Evolutionary conservation across 2,888 invertebrate species (phyloP).

Genomic region (Nasonia oneida): DNA sequence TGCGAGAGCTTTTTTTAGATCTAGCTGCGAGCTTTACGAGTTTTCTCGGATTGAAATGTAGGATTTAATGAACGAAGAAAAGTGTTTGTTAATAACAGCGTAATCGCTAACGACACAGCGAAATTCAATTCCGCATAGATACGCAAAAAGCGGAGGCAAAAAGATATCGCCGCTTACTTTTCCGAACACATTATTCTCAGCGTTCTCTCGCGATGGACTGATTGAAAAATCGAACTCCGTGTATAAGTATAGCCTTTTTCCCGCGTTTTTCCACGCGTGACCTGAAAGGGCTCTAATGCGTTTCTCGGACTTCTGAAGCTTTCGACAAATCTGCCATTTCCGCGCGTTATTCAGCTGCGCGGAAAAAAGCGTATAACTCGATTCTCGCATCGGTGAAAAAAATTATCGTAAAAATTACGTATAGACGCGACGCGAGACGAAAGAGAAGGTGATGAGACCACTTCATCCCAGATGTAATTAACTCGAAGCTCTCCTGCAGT

Average conservation of each 20-base stretch:
- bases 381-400: neutral
- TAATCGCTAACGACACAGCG: too few relatives aligned
- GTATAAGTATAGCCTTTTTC: neutral
- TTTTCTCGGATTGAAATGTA: too few relatives aligned
- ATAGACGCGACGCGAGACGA: neutral
- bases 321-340: neutral
- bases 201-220: neutral
- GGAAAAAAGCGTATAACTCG: neutral
- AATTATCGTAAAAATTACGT: neutral
- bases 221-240: conserved; percentile 13
- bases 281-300: conserved; percentile 23
- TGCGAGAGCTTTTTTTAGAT: neutral
- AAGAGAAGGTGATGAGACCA: neutral
- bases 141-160: neutral
- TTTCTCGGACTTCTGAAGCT: conserved; percentile 8
- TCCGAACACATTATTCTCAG: neutral
- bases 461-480: conserved; percentile 34
- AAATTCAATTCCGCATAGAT: neutral
- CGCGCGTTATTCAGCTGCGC: neutral
- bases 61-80: too few relatives aligned
- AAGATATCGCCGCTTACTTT: neutral
- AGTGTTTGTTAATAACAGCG: too few relatives aligned
- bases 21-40: neutral
- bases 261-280: neutral
- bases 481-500: conserved; percentile 18